Evolutionary conservation across 1,140 invertebrate genomes (phyloP).

Genomic region (Papilio xuthus): DNA sequence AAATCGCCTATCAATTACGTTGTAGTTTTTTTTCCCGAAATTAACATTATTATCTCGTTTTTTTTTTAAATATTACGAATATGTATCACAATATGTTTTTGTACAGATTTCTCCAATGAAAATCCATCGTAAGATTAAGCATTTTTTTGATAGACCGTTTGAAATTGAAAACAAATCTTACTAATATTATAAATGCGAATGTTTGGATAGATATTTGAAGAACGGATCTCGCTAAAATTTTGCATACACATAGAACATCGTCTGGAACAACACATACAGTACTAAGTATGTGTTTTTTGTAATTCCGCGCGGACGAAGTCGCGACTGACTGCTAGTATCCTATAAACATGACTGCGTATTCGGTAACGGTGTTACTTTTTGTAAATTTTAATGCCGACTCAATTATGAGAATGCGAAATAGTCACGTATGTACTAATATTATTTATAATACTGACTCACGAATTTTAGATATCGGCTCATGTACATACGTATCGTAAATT

Average conservation of each 20-base stretch:
- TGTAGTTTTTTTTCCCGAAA: too few species aligned
- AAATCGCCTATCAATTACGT: not conserved
- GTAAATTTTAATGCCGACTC: constrained; percentile 7
- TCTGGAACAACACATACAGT: too few species aligned
- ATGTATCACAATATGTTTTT: not conserved
- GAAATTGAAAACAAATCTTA: not conserved
- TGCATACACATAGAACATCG: too few species aligned
- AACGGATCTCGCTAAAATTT: too few species aligned
- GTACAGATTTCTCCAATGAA: not conserved
- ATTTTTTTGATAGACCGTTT: too few species aligned
- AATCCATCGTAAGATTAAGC: too few species aligned
- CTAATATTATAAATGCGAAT: too few species aligned
- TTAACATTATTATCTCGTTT: too few species aligned
- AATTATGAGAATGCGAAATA: not conserved
- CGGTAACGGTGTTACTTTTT: not conserved
- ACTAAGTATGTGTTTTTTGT: too few species aligned
- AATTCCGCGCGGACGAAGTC: too few species aligned
- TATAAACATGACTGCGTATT: not conserved
- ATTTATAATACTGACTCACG: constrained; percentile 5
- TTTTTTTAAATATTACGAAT: too few species aligned
- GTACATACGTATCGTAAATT: not conserved
- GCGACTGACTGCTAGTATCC: not conserved
- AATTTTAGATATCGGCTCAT: constrained; percentile 4
- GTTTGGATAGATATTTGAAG: too few species aligned
- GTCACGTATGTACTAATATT: not conserved